These are phyloP conservation scores for Sarotherodon lohbergeri DNA, from an alignment of 2,113 vertebrate genomes.

Conservation along the genomic window DNA sequence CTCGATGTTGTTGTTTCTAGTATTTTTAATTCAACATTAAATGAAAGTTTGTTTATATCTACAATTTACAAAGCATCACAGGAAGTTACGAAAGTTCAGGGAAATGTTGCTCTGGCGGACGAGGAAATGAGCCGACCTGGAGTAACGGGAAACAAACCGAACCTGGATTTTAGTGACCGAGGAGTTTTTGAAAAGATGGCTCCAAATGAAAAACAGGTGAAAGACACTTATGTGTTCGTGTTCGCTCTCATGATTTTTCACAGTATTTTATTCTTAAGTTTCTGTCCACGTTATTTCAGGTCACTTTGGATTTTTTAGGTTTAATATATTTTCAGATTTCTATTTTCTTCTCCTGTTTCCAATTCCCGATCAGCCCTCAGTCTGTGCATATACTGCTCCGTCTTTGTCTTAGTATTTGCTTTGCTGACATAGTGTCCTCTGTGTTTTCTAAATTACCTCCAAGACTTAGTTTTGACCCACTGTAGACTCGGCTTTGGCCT, in stretches of 20 bases:
- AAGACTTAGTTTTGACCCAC: not conserved
- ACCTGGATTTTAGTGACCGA: not conserved
- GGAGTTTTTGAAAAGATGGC: not conserved
- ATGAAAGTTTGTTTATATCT: not conserved
- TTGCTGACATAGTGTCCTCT: not conserved
- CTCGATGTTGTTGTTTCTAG: not conserved
- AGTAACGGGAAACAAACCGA: not conserved
- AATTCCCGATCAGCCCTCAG: not conserved
- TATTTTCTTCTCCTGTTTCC: not conserved
- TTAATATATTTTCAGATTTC: not conserved
- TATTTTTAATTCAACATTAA: not conserved
- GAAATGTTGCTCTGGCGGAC: not conserved
- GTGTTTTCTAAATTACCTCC: not conserved
- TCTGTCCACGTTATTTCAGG: not conserved
- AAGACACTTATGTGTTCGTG: not conserved
- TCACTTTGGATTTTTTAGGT: not conserved
- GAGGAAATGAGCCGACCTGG: not conserved
- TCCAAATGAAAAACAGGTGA: not conserved
- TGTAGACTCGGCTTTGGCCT: not conserved
- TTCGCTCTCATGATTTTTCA: not conserved
- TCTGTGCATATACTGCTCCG: not conserved
- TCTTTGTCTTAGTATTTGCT: not conserved
- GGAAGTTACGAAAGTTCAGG: not conserved
- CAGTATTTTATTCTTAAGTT: not conserved
- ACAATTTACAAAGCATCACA: not conserved